Percentiles rank a stretch among this genome's conserved stretches.
phyloP scores from a whole-genome alignment of 2,113 vertebrate species.

The Oenanthe oenanthe region DNA sequence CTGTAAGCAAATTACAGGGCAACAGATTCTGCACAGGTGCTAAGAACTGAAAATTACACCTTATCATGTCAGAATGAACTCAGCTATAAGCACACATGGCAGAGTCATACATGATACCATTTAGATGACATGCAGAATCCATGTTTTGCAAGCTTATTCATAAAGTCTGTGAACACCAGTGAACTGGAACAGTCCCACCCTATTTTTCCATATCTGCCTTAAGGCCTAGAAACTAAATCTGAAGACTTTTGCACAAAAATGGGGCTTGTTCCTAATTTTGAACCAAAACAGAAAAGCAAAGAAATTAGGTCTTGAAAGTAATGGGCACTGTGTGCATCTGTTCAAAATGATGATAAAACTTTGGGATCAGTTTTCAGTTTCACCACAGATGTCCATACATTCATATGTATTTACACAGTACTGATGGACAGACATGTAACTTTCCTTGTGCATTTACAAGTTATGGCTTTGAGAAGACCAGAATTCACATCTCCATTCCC shows the following conservation, averaged over 20 bases:
- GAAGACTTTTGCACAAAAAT: background rate
- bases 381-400: background rate
- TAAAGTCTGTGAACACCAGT: background rate
- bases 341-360: background rate
- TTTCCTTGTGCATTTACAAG: background rate
- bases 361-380: background rate
- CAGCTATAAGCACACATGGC: background rate
- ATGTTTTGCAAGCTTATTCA: background rate
- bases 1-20: background rate
- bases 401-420: background rate
- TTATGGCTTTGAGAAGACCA: background rate
- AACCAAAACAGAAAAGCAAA: background rate
- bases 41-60: background rate
- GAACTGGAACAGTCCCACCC: background rate
- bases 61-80: background rate
- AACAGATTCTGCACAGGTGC: background rate
- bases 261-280: background rate
- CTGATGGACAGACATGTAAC: background rate
- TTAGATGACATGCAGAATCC: background rate
- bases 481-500: background rate
- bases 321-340: background rate
- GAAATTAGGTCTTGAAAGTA: background rate
- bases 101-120: rapidly evolving
- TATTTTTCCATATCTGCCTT: background rate
- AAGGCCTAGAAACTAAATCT: background rate